phyloP scores from a whole-genome alignment of 2,888 invertebrate genomes.

The Morpho deidamia region DNA sequence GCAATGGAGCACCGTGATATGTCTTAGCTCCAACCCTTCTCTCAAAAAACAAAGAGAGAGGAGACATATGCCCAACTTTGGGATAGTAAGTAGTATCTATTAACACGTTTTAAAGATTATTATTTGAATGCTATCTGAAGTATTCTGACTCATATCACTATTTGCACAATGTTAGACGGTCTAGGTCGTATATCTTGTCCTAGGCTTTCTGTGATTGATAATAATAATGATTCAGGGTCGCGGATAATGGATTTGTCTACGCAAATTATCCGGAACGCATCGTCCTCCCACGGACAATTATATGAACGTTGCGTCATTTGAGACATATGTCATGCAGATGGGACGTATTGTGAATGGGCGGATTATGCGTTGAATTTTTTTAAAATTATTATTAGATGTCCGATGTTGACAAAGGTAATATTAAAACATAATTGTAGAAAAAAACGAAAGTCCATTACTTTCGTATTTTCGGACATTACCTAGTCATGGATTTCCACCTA shows the following conservation, averaged over 20 bases:
- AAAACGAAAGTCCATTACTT: too few species aligned
- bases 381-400: background rate
- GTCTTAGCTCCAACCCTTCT: too few species aligned
- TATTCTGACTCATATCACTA: too few species aligned
- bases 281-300: conserved; percentile 16
- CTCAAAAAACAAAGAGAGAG: too few species aligned
- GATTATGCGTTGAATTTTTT: background rate
- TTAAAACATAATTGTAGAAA: background rate
- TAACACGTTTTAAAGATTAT: too few species aligned
- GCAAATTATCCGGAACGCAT: conserved; percentile 15
- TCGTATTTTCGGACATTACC: too few species aligned
- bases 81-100: too few species aligned
- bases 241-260: conserved; percentile 1
- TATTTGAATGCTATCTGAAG: too few species aligned
- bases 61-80: too few species aligned
- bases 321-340: conserved; percentile 11
- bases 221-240: conserved; percentile 1
- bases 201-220: background rate
- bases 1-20: too few species aligned
- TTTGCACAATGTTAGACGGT: background rate
- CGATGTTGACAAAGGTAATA: background rate
- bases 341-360: background rate
- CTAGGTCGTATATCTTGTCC: conserved; percentile 5
- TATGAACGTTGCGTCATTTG: conserved; percentile 10
- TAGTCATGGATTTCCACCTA: too few species aligned